Conservation (phyloP, 2,888 invertebrate species). For the Protophormia terraenovae region DNA sequence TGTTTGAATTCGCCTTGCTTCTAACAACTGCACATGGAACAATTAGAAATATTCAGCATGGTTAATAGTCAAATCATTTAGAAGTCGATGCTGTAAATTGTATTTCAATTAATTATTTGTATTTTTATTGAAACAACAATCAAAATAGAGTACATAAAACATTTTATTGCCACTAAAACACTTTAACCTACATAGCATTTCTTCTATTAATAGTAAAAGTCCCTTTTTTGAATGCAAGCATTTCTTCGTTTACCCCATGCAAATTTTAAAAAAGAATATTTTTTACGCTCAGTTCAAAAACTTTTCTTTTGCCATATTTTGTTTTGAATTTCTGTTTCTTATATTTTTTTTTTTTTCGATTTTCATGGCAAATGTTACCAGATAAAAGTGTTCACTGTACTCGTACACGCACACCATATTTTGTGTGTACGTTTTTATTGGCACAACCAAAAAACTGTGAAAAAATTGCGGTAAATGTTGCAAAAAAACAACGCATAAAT, state of each 20-base stretch:
- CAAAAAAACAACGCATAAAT: constrained; percentile 10
- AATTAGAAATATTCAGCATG: too few species aligned
- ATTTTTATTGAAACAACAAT: too few species aligned
- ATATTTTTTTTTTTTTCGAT: background rate
- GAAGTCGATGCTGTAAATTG: too few species aligned
- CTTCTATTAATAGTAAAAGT: background rate
- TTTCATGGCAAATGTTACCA: constrained; percentile 16
- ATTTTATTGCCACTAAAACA: background rate
- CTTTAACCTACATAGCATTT: background rate
- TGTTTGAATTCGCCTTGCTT: too few species aligned
- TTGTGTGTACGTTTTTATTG: background rate
- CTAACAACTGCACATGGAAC: too few species aligned
- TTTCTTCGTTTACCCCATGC: background rate
- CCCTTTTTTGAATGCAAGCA: background rate
- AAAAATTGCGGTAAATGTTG: constrained; percentile 40
- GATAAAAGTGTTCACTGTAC: background rate
- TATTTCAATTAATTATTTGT: too few species aligned
- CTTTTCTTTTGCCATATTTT: constrained; percentile 22
- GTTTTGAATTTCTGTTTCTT: background rate
- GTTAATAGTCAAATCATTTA: too few species aligned
- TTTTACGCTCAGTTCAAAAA: background rate
- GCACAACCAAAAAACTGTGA: background rate
- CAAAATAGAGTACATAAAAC: background rate
- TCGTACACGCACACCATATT: constrained; percentile 15
- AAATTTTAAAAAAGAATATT: background rate